Base-by-base conservation (phyloP, 64 coral and sea anemone genomes). In the Actinia tenebrosa region DNA sequence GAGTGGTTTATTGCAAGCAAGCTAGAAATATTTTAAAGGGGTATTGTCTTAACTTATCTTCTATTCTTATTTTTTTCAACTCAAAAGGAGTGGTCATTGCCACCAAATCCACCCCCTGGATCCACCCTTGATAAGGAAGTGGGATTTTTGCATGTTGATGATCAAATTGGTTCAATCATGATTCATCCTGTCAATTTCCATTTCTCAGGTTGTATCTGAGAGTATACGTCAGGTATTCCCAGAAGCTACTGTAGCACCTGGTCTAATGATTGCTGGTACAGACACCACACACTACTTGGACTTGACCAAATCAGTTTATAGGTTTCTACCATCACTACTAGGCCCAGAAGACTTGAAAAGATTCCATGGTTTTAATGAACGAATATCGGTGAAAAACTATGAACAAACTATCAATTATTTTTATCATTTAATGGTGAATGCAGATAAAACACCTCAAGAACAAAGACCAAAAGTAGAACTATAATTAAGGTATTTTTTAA, bases 391-490 rank as follows among this genome's bases (percentile, higher is more conserved):
- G 5, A 91, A 98, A 63, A 98, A 98, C 71, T 98, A 93, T 22
- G 95, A 98, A 63, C 89, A 93, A 86, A 98, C 91, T 10, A 93
- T 98, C 18, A 98, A 98, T 58, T 98, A 94, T 80, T 98, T 84
- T 68, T 98, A 94, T 84, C 95, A 93, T 11, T 79, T 98, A 37
- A 98, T 98, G 87, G 30, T 78, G 46, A 98, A 98, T 87, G 89
- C 91, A 0, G 92, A 98, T 56, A 13, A 30, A 55, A 64, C 2
- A 30, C 22, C n/a, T 63, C 26, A 17, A 44, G 30, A 43, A 64
- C 15, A 11, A 9, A 9, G 0, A 19, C 83, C 10, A 30, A 85
- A 63, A 63, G 9, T 19, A 55, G 83, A 85, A 27, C 53, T 85
- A 42, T 85, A 61, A 2, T 7, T 50, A 75, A 30, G 1, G 5